Evolutionary conservation across 1,140 invertebrate species (phyloP), one percentile per base, ranked within the genome.

Genomic region (Zophobas morio): DNA sequence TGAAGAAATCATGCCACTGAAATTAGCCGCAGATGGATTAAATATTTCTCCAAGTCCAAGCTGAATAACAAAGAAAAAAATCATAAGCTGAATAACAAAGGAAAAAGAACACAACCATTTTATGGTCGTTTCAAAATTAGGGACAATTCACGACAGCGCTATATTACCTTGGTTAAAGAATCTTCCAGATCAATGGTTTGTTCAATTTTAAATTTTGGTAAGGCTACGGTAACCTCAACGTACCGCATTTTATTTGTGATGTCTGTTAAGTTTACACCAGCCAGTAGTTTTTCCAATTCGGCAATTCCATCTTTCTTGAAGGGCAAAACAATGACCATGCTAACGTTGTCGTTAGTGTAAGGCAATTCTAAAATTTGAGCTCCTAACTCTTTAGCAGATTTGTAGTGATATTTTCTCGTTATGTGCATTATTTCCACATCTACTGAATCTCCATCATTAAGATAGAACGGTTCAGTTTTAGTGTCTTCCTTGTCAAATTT

Each of bases 131-230:
- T 20, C 20, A 20, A 20, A 20, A 20, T 20, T 20, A 20, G 20
- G 20, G 20, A 20, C 3, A 4, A 51, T 51, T 51, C 2, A 51
- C 2, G 20, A 51, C 2, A 20, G 20, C 2, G 6, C 4, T 42
- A 81, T 83, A 8, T 83, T 84, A 93, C 92, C 86, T 90, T 84
- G 37, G 81, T 84, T 33, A 95, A 84, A 77, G 88, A 81, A 0
- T 89, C 86, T 49, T 88, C 87, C 76, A 95, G 82, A 56, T 93
- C 85, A 35, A 91, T 85, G 0, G 87, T 88, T 36, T 88, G 86
- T 84, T 94, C 92, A 57, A 94, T 87, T 83, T 92, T 93, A 82
- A 95, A 95, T 83, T 90, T 93, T 0, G 94, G 94, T 75, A 95
- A 84, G 60, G 78, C 75, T 0, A 86, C 74, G n/a, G 81, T 70